A percentile compares a stretch with the other conserved stretches of the same genome.
Conservation (phyloP, 2,888 invertebrate species). For the Agelastica alni region DNA sequence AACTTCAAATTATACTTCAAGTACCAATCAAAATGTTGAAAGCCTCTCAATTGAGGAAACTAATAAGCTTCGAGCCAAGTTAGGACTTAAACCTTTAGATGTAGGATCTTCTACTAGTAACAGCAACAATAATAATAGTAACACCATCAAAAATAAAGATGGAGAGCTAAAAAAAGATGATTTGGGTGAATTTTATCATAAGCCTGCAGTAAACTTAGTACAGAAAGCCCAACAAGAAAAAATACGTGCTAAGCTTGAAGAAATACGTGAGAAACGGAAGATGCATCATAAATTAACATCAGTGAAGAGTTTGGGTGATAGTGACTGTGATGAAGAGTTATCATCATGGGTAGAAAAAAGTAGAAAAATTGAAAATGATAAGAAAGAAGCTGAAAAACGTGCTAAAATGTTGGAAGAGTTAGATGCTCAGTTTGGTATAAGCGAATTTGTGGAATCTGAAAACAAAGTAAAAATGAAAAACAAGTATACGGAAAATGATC, state of each 20-base stretch:
- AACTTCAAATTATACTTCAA: neutral
- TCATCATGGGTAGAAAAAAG: slow-evolving; percentile 83
- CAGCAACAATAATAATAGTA: slow-evolving; percentile 33
- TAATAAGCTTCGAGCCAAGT: slow-evolving; percentile 86
- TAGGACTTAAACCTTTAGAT: slow-evolving; percentile 92
- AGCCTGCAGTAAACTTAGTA: slow-evolving; percentile 77
- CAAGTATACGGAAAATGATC: slow-evolving; percentile 71
- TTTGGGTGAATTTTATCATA: slow-evolving; percentile 83
- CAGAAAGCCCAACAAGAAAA: slow-evolving; percentile 79
- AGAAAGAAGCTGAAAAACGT: slow-evolving; percentile 81
- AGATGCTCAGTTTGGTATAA: slow-evolving; percentile 92
- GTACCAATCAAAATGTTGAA: slow-evolving; percentile 54
- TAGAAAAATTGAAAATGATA: slow-evolving; percentile 76
- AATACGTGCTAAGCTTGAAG: slow-evolving; percentile 76
- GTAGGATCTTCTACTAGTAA: slow-evolving; percentile 48
- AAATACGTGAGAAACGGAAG: slow-evolving; percentile 77
- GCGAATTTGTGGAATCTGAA: slow-evolving; percentile 81
- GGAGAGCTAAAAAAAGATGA: slow-evolving; percentile 60
- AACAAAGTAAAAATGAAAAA: slow-evolving; percentile 61
- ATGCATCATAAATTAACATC: slow-evolving; percentile 70
- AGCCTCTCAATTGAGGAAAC: slow-evolving; percentile 82
- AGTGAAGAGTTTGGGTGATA: slow-evolving; percentile 68
- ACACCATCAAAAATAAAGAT: slow-evolving; percentile 56
- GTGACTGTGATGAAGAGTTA: slow-evolving; percentile 77
- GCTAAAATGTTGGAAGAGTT: slow-evolving; percentile 93